A percentile compares a stretch with the other conserved stretches of the same genome.
These are phyloP conservation scores for Pteronotus mesoamericanus DNA, from an alignment of 2,797 vertebrate species.

Conservation along the genomic window DNA sequence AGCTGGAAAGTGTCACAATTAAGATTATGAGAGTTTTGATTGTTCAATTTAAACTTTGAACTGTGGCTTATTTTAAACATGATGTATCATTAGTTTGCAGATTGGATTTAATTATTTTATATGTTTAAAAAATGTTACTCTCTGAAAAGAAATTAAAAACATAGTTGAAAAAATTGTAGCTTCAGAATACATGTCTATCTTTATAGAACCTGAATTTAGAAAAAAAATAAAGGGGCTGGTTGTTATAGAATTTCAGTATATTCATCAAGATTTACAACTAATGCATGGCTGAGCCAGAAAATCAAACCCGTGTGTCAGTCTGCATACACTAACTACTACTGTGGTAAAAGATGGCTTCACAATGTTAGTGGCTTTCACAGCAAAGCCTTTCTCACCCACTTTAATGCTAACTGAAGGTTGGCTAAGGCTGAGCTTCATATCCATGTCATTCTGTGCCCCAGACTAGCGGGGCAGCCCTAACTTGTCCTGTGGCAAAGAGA, in stretches of 20 bases:
- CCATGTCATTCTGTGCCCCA: not conserved
- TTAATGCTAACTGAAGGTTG: not conserved
- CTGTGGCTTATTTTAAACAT: slow-evolving; percentile 13
- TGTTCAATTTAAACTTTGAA: slow-evolving; percentile 39
- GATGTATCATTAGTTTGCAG: slow-evolving; percentile 5
- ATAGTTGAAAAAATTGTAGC: not conserved
- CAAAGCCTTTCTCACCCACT: not conserved
- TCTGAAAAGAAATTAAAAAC: slow-evolving; percentile 16
- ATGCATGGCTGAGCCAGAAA: not conserved
- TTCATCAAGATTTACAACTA: not conserved
- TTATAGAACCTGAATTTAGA: not conserved
- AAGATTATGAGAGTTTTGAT: slow-evolving; percentile 27
- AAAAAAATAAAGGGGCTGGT: not conserved
- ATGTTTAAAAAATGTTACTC: not conserved
- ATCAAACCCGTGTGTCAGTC: not conserved
- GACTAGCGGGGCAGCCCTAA: not conserved
- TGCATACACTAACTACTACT: not conserved
- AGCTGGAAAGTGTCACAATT: slow-evolving; percentile 5
- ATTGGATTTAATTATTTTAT: slow-evolving; percentile 40
- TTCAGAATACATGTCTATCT: not conserved
- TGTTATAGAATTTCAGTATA: not conserved
- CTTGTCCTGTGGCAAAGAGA: not conserved
- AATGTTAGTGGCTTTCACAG: not conserved
- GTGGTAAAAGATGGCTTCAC: not conserved
- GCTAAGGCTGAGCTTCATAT: not conserved